Base-by-base conservation (phyloP, 2,113 vertebrate genomes). In the Nicator chloris region DNA sequence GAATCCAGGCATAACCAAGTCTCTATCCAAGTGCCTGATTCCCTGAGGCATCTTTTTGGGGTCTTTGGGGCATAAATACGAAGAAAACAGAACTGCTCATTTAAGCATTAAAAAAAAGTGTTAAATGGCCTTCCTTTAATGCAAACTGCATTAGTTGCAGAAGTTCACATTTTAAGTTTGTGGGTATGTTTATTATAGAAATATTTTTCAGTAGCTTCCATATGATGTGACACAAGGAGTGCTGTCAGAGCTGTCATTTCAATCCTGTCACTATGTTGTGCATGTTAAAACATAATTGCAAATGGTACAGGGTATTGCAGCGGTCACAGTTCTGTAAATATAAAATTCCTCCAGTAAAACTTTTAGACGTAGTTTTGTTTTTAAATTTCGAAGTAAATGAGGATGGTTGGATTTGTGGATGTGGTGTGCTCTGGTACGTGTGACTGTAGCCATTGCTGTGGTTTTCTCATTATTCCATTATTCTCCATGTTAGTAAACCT, bases 141-240 rank as follows among this genome's bases (percentile, higher is more conserved):
- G 86, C 86, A 90, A 96, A 94, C 88, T 86, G 69, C 80, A 94
- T 96, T 93, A 88, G 90, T 95, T 95, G 82, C 56, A 92, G 86
- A 90, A 97, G 92, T 95, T 96, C 94, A 88, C 90, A 64, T 95
- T 90, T 94, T 70, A 94, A 92, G 88, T 94, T 96, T 95, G 65
- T 95, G 92, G 83, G 21, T 95, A 64, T 94, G 92, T 93, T 97
- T 96, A 94, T 96, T 97, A 95, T 60, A 95, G 95, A 96, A 95
- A 93, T 95, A 92, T 94, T 96, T 96, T 93, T 95, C 80, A 76
- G 86, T 93, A 61, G 90, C 88, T 96, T 93, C 95, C 96, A 96
- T 96, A 92, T 96, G 95, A 96, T 93, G 93, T 93, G 94, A 96
- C 94, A 96, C 94, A 97, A 96, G 95, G 92, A 97, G 93, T 4